Evolutionary conservation across 2,797 vertebrate genomes (phyloP), one percentile per base, ranked within the genome.

Genomic region (Luscinia megarhynchos): DNA sequence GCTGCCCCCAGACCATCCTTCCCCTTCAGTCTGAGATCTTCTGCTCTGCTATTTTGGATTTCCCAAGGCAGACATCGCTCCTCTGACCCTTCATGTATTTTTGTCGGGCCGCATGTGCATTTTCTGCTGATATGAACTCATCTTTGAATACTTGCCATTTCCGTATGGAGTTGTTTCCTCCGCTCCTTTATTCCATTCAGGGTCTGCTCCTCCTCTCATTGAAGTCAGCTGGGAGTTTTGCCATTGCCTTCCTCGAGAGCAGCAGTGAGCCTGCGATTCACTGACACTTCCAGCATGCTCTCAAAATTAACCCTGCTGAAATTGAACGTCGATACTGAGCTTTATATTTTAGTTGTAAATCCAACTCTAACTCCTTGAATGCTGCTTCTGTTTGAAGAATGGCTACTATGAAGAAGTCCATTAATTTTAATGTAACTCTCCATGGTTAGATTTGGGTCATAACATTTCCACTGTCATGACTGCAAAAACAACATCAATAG

Each of bases 181-280:
- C 0, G 4, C 84, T 93, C 75, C 86, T 95, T 94, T 94, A 95
- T 96, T 94, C 89, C 77, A 61, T 91, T 96, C 95, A 93, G 94
- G 94, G 80, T 75, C 94, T 94, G 93, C 83, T 95, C 91, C 94
- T 96, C 94, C 93, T 93, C 91, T 95, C 94, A 94, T 88, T 96
- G 87, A 96, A 91, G 94, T 96, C 93, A 96, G 78, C 93, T 95
- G 95, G 94, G 95, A 97, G 93, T 93, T 94, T 92, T 97, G 95
- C 94, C 94, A 91, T 96, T 81, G 94, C 95, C 95, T 97, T 96
- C 95, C 94, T 96, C 93, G 89, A 96, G 94, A 97, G 95, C 89
- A 94, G 93, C 94, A 70, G 74, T 5, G n/a, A 94, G 93, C 83
- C 79, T 73, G 75, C 40, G 5, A 95, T 48, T 78, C 91, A 67